Conservation (phyloP, 2,888 invertebrate species). For the Uropetala carovei region DNA sequence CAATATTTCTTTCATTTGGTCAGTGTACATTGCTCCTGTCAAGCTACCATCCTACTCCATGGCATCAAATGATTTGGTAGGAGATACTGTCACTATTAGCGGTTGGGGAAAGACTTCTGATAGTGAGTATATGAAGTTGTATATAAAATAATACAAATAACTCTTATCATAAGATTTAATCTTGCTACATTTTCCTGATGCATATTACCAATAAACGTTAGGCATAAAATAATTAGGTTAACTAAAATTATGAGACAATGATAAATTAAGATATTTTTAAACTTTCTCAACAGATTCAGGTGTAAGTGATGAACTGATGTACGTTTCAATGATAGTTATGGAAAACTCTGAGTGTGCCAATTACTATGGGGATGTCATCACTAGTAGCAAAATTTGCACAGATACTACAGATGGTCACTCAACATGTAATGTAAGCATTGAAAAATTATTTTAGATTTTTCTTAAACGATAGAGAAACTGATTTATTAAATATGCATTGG, state of each 20-base stretch:
- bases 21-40: slow-evolving; percentile 15
- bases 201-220: too few relatives aligned
- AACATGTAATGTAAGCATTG: slow-evolving; percentile 71
- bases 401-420: slow-evolving; percentile 72
- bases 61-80: slow-evolving; percentile 66
- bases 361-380: slow-evolving; percentile 70
- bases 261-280: too few relatives aligned
- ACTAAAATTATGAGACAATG: too few relatives aligned
- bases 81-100: slow-evolving; percentile 68
- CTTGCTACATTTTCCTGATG: too few relatives aligned
- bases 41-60: slow-evolving; percentile 65
- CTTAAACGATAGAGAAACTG: too few relatives aligned
- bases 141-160: too few relatives aligned
- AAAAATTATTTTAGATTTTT: too few relatives aligned
- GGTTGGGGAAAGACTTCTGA: slow-evolving; percentile 70
- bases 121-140: slow-evolving; percentile 65
- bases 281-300: slow-evolving; percentile 50
- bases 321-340: slow-evolving; percentile 71
- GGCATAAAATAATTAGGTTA: too few relatives aligned
- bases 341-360: slow-evolving; percentile 71
- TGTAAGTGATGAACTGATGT: slow-evolving; percentile 69
- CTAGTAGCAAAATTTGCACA: slow-evolving; percentile 71
- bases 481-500: too few relatives aligned
- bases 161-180: too few relatives aligned
- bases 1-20: too few relatives aligned